Conservation (phyloP, 2,113 vertebrate genomes). For the Pseudorectes ferrugineus region DNA sequence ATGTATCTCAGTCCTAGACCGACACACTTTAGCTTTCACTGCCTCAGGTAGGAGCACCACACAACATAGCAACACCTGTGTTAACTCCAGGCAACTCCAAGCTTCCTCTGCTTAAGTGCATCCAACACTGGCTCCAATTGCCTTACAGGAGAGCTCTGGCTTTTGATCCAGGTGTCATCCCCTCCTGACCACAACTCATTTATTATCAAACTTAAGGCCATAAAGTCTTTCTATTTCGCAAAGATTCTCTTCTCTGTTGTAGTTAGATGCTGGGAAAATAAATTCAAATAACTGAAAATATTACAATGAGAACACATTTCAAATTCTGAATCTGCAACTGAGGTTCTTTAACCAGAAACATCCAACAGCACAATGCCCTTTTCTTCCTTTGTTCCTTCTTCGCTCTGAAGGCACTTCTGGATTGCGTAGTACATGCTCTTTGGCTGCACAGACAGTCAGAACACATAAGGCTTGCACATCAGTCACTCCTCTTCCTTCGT, state of each 20-base stretch:
- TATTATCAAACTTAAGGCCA: slow-evolving; percentile 59
- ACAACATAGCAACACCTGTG: neutral
- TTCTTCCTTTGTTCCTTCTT: slow-evolving; percentile 65
- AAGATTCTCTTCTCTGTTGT: slow-evolving; percentile 36
- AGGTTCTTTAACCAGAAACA: slow-evolving; percentile 65
- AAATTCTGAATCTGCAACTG: slow-evolving; percentile 56
- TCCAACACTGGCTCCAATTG: neutral
- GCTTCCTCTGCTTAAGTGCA: neutral
- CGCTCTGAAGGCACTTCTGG: slow-evolving; percentile 87
- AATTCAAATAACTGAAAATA: slow-evolving; percentile 63
- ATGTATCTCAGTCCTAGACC: neutral
- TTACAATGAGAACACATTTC: slow-evolving; percentile 64
- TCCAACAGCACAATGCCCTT: slow-evolving; percentile 65
- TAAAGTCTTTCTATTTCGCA: slow-evolving; percentile 53
- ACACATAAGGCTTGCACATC: slow-evolving; percentile 67
- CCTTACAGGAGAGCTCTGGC: slow-evolving; percentile 23
- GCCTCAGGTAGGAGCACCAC: neutral
- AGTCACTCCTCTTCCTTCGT: slow-evolving; percentile 79
- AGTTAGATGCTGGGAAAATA: slow-evolving; percentile 54
- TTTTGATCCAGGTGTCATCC: slow-evolving; percentile 34
- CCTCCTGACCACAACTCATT: slow-evolving; percentile 5
- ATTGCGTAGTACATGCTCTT: slow-evolving; percentile 81
- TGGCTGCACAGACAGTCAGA: slow-evolving; percentile 79
- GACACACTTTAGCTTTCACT: neutral
- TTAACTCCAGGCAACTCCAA: neutral